Evolutionary conservation across 2,797 vertebrate species (phyloP).

Genomic region (Cossypha dichroa): DNA sequence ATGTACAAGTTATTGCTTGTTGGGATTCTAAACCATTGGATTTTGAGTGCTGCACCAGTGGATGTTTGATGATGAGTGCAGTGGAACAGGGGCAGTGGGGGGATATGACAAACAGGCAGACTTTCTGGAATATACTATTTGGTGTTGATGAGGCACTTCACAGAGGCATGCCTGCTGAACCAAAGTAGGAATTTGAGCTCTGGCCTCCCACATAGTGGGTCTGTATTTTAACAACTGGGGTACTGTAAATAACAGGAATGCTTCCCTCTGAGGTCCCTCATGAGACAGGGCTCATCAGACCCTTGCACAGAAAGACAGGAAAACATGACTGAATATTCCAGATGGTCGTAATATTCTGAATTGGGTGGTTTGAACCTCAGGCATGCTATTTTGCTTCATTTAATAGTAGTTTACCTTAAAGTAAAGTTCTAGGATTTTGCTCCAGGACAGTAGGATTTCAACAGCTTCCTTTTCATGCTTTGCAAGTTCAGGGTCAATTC

Average conservation of each 20-base stretch:
- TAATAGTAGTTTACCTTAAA: background rate
- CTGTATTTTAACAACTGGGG: constrained; percentile 46
- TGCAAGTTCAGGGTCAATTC: background rate
- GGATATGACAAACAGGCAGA: background rate
- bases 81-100: background rate
- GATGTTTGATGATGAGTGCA: background rate
- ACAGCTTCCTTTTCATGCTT: background rate
- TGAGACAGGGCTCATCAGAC: constrained; percentile 25
- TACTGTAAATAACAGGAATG: background rate
- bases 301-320: constrained; percentile 25
- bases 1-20: background rate
- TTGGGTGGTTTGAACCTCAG: background rate
- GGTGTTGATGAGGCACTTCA: constrained; percentile 27
- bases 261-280: background rate
- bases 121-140: background rate
- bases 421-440: background rate
- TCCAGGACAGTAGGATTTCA: background rate
- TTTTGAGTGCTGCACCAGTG: background rate
- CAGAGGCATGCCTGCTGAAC: background rate
- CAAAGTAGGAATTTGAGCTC: background rate
- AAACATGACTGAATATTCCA: constrained; percentile 25
- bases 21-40: background rate
- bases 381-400: constrained; percentile 15
- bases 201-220: constrained; percentile 28
- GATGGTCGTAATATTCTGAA: constrained; percentile 20